Percentiles rank a stretch among this genome's conserved stretches.
Evolutionary conservation across 2,888 invertebrate species (phyloP).

Genomic region (Teleogryllus oceanicus): DNA sequence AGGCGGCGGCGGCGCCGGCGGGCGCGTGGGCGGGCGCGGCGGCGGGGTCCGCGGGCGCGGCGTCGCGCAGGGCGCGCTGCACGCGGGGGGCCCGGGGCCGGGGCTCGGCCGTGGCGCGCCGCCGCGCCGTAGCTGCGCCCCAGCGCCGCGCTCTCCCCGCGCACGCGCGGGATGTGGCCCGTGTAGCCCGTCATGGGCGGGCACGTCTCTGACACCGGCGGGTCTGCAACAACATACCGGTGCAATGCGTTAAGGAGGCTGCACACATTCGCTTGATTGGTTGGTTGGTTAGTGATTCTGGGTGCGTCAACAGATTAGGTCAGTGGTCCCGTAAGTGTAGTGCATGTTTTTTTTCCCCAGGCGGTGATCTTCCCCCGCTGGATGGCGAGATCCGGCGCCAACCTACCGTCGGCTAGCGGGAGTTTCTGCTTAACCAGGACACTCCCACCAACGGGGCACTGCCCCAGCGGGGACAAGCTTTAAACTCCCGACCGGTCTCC

Average conservation of each 20-base stretch:
- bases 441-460: too few relatives aligned
- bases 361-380: too few relatives aligned
- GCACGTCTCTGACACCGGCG: conserved; percentile 60
- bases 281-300: not conserved
- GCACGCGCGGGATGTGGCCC: conserved; percentile 67
- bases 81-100: too few relatives aligned
- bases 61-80: not conserved
- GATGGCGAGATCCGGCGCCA: too few relatives aligned
- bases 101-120: conserved; percentile 62
- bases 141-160: conserved; percentile 63
- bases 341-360: too few relatives aligned
- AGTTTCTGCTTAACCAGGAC: too few relatives aligned
- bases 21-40: not conserved
- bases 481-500: too few relatives aligned
- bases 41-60: not conserved
- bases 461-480: too few relatives aligned
- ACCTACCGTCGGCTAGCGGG: too few relatives aligned
- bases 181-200: conserved; percentile 72
- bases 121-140: conserved; percentile 66
- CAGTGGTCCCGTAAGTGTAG: not conserved
- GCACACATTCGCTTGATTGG: not conserved
- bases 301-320: not conserved
- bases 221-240: conserved; percentile 50
- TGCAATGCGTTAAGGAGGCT: too few relatives aligned
- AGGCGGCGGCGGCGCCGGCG: not conserved